Percentiles rank a stretch among this genome's conserved stretches.
These are phyloP conservation scores for Oriolus oriolus DNA, from an alignment of 2,113 vertebrate genomes.

Conservation along the genomic window DNA sequence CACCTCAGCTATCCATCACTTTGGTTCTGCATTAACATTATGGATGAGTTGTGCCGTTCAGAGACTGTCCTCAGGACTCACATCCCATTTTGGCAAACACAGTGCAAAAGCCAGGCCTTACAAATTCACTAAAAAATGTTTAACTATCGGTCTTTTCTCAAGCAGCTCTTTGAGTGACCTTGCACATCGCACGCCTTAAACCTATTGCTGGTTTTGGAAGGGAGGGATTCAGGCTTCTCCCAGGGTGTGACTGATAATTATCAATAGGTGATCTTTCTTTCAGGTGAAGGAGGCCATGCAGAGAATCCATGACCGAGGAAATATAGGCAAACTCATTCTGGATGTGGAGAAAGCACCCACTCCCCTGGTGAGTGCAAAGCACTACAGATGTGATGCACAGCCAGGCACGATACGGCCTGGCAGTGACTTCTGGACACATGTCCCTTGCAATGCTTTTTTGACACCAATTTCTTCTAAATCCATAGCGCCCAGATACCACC, in stretches of 20 bases:
- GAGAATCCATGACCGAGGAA: conserved; percentile 97
- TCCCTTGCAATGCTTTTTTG: background rate
- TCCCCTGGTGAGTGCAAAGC: conserved; percentile 82
- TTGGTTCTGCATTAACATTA: background rate
- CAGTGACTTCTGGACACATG: background rate
- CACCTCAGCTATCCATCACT: background rate
- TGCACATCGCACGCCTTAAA: background rate
- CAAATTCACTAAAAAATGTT: background rate
- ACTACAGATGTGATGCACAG: background rate
- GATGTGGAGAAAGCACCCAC: conserved; percentile 96
- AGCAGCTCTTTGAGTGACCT: background rate
- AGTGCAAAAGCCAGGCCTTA: background rate
- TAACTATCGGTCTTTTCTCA: background rate
- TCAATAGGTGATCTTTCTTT: background rate
- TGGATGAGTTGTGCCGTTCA: background rate
- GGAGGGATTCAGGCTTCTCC: background rate
- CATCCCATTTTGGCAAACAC: background rate
- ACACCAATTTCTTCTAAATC: background rate
- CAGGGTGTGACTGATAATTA: background rate
- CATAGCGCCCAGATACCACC: background rate
- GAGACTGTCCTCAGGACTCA: background rate
- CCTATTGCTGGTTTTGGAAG: background rate
- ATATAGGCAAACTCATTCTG: conserved; percentile 96
- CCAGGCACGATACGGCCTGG: background rate
- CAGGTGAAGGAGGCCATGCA: conserved; percentile 99